Conservation (phyloP, 2,888 invertebrate genomes). For the Archips xylosteana region DNA sequence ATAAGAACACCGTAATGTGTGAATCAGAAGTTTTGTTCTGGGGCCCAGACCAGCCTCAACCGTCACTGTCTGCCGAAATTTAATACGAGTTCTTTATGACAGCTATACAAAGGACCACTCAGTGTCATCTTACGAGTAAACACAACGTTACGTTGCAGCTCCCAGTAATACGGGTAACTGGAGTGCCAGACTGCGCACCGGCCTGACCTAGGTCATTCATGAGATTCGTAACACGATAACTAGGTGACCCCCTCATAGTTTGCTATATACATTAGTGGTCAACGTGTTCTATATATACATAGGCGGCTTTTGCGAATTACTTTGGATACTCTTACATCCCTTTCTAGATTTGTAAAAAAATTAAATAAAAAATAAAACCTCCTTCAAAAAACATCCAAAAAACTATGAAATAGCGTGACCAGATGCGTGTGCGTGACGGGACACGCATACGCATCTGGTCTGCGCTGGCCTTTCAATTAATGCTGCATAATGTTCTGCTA, state of each 20-base stretch:
- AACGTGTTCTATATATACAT: neutral
- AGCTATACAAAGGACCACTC: constrained; percentile 13
- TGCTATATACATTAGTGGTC: constrained; percentile 18
- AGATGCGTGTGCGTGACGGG: no score
- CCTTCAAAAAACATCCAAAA: no score
- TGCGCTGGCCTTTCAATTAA: no score
- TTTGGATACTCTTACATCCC: neutral
- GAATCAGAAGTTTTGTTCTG: neutral
- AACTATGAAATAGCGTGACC: no score
- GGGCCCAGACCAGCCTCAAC: constrained; percentile 24
- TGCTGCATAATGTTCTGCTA: no score
- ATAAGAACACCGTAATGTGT: neutral
- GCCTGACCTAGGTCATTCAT: constrained; percentile 39
- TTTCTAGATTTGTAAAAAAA: neutral
- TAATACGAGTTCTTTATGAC: constrained; percentile 24
- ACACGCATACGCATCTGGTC: no score
- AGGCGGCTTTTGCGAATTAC: neutral
- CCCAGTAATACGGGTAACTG: constrained; percentile 27
- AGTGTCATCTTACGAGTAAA: constrained; percentile 34
- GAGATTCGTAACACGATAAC: constrained; percentile 33
- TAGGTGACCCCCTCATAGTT: constrained; percentile 34
- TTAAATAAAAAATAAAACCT: no score
- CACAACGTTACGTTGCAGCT: constrained; percentile 14
- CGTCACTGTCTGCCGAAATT: constrained; percentile 26
- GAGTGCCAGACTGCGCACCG: constrained; percentile 38